A percentile compares a stretch with the other conserved stretches of the same genome.
phyloP scores from a whole-genome alignment of 2,113 vertebrate genomes.

The Prolemur simus region DNA sequence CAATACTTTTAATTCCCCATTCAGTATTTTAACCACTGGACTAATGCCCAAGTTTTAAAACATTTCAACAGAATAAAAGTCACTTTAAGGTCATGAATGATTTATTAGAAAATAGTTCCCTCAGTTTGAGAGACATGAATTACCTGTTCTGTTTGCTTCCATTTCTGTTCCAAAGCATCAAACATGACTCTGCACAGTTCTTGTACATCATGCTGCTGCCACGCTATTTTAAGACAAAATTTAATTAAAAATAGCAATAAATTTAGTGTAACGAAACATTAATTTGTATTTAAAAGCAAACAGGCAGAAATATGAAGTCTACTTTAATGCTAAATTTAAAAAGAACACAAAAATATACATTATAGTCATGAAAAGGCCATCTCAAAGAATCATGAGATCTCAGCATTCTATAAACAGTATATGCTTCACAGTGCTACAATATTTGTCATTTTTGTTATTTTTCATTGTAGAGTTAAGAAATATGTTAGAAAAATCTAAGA shows the following conservation, averaged over 20 bases:
- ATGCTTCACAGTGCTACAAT: not conserved
- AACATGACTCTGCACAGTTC: conserved; percentile 99
- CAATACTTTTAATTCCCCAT: conserved; percentile 33
- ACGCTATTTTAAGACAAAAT: conserved; percentile 88
- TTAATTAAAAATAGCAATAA: conserved; percentile 61
- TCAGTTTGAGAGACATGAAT: conserved; percentile 40
- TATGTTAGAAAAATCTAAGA: not conserved
- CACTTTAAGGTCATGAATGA: conserved; percentile 6
- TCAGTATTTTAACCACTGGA: not conserved
- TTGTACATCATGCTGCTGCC: conserved; percentile 99
- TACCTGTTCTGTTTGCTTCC: conserved; percentile 99
- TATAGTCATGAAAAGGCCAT: not conserved
- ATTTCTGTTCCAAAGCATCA: conserved; percentile 99
- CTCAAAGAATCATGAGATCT: not conserved
- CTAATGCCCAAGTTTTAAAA: conserved; percentile 21
- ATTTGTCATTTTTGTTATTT: conserved; percentile 21
- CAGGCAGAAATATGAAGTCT: not conserved
- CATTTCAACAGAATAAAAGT: conserved; percentile 10
- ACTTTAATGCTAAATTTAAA: conserved; percentile 18
- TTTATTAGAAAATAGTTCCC: conserved; percentile 13
- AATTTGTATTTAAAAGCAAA: conserved; percentile 48
- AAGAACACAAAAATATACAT: conserved; percentile 42
- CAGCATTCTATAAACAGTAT: conserved; percentile 3
- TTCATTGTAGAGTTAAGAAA: conserved; percentile 11
- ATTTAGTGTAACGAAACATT: conserved; percentile 22